Evolutionary conservation across 2,797 vertebrate species (phyloP).

Genomic region (Carcharodon carcharias): DNA sequence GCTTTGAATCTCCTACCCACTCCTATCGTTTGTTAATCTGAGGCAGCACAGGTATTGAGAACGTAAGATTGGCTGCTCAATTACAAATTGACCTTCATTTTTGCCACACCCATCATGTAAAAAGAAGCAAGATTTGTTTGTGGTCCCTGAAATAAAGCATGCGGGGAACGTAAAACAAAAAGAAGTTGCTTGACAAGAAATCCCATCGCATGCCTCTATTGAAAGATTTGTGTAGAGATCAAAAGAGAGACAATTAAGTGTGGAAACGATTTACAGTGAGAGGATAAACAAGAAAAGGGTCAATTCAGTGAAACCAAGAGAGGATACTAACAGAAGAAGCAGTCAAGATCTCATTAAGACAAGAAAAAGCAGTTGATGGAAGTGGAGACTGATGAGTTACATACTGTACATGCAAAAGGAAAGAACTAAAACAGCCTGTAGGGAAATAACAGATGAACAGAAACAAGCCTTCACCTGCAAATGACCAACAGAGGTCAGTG

Average conservation of each 20-base stretch:
- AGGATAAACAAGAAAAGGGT: background rate
- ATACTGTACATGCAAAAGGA: background rate
- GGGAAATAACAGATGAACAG: background rate
- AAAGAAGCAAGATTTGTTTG: background rate
- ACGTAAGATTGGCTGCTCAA: background rate
- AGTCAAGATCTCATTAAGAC: slow-evolving; percentile 1
- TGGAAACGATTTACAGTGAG: background rate
- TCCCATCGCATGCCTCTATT: background rate
- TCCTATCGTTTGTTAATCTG: background rate
- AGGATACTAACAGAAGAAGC: background rate
- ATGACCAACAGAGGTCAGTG: slow-evolving; percentile 12
- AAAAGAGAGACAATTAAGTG: background rate
- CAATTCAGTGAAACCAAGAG: background rate
- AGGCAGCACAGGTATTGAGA: background rate
- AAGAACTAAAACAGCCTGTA: background rate
- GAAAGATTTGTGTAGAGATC: background rate
- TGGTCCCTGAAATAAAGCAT: background rate
- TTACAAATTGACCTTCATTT: background rate
- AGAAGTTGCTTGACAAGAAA: background rate
- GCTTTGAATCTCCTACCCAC: background rate
- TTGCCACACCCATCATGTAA: background rate
- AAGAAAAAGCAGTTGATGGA: background rate
- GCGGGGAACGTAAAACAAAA: background rate
- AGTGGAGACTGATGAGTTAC: background rate
- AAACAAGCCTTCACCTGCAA: background rate